These are phyloP conservation scores for Volucella bombylans DNA, from an alignment of 2,888 invertebrate species.

Conservation along the genomic window DNA sequence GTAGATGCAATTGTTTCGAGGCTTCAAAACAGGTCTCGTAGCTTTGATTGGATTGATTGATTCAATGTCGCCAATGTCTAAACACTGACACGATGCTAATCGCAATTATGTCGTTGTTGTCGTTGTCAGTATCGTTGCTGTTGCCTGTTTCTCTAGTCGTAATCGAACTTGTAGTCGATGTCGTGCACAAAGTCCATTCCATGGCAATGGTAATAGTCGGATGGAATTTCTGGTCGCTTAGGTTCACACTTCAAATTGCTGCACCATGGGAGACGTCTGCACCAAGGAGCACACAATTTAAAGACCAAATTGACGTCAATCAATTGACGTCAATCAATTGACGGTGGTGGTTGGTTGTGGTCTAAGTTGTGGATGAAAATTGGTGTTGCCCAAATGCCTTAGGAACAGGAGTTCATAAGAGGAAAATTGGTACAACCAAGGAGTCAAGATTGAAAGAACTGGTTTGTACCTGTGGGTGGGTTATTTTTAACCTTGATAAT, in stretches of 20 bases:
- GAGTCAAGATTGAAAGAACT: constrained; percentile 34
- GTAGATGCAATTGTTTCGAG: constrained; percentile 2
- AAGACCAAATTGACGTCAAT: constrained; percentile 66
- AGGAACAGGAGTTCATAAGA: constrained; percentile 18
- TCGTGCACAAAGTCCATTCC: too few relatives aligned
- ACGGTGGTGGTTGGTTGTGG: constrained; percentile 4
- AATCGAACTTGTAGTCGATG: constrained; percentile 32
- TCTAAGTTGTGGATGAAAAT: too few relatives aligned
- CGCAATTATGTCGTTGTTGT: constrained; percentile 72
- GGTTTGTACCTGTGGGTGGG: constrained; percentile 15
- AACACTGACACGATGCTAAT: constrained; percentile 72
- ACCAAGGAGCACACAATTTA: constrained; percentile 37
- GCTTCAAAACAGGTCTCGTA: constrained; percentile 49
- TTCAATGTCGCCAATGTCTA: constrained; percentile 73
- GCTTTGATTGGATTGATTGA: constrained; percentile 62
- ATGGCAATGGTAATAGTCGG: too few relatives aligned
- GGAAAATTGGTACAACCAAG: background rate
- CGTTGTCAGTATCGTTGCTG: constrained; percentile 20
- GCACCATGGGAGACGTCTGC: constrained; percentile 49
- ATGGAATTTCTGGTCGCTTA: constrained; percentile 37
- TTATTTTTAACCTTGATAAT: background rate
- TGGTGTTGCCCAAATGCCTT: constrained; percentile 1
- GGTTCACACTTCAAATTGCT: constrained; percentile 55
- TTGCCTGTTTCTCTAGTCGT: constrained; percentile 10
- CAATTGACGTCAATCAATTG: constrained; percentile 60